Conservation (phyloP, 35 echinoderm and acorn worm species). For the Apostichopus parvimensis region DNA sequence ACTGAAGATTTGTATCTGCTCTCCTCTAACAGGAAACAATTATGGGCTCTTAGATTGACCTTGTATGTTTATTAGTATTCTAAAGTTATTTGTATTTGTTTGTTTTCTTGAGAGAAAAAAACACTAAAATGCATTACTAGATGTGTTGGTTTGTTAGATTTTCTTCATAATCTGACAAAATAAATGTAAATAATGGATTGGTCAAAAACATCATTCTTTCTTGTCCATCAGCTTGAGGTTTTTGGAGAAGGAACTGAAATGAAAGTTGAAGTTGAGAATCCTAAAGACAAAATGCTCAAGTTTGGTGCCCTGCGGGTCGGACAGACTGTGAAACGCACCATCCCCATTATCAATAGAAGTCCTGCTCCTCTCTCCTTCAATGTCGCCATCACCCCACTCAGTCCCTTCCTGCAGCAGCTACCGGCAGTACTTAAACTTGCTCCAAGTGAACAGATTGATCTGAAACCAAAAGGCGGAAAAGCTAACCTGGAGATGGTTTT, state of each 20-base stretch:
- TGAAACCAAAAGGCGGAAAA: slow-evolving; percentile 82
- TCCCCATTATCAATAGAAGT: slow-evolving; percentile 92
- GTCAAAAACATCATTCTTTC: not conserved
- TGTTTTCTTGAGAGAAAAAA: no score
- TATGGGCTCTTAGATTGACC: no score
- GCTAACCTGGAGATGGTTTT: slow-evolving; percentile 83
- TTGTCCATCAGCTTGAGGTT: slow-evolving; percentile 65
- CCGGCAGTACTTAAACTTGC: slow-evolving; percentile 77
- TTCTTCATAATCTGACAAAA: no score
- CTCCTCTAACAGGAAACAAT: no score
- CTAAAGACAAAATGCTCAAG: slow-evolving; percentile 86
- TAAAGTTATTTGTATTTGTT: no score
- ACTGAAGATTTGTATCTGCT: no score
- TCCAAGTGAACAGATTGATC: slow-evolving; percentile 73
- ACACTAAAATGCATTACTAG: no score
- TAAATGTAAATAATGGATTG: no score
- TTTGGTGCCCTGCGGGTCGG: slow-evolving; percentile 86
- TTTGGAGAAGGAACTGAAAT: slow-evolving; percentile 87
- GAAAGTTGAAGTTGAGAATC: slow-evolving; percentile 89
- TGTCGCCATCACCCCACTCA: slow-evolving; percentile 89
- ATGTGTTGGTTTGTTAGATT: no score
- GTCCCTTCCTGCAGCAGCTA: slow-evolving; percentile 79
- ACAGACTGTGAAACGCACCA: slow-evolving; percentile 74
- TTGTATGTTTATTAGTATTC: no score
- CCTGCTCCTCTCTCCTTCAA: slow-evolving; percentile 87